Evolutionary conservation across 2,888 invertebrate genomes (phyloP).

Genomic region (Orthosia incerta): DNA sequence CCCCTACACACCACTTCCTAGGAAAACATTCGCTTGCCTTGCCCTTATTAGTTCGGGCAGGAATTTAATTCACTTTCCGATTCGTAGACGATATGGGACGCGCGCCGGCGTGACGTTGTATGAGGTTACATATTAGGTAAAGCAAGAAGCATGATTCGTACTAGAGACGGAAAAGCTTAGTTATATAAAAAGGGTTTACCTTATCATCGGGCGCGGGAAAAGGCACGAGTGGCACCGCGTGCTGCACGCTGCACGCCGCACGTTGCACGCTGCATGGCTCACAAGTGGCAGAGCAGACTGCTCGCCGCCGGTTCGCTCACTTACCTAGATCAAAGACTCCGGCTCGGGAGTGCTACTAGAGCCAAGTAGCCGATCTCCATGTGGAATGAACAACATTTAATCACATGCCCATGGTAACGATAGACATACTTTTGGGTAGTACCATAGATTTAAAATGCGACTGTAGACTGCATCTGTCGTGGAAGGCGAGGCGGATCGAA

Average conservation of each 20-base stretch:
- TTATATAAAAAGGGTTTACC: conserved; percentile 62
- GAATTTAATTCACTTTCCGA: conserved; percentile 72
- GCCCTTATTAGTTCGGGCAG: conserved; percentile 74
- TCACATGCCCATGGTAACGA: conserved; percentile 43
- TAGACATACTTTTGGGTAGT: conserved; percentile 10
- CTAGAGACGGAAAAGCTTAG: conserved; percentile 28
- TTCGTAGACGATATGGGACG: conserved; percentile 1
- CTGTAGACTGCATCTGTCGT: conserved; percentile 33
- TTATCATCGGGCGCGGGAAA: conserved; percentile 20
- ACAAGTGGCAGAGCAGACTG: conserved; percentile 51
- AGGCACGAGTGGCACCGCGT: conserved; percentile 15
- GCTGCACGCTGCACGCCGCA: conserved; percentile 29
- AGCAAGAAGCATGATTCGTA: conserved; percentile 31
- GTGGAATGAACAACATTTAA: conserved; percentile 41
- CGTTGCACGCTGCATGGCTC: conserved; percentile 43
- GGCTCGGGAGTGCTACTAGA: conserved; percentile 62
- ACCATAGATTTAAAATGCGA: conserved; percentile 4
- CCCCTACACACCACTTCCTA: conserved; percentile 69
- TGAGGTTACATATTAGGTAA: conserved; percentile 21
- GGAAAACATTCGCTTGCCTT: conserved; percentile 78
- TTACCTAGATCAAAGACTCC: conserved; percentile 64
- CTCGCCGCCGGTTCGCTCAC: conserved; percentile 52
- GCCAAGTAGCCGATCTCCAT: conserved; percentile 62
- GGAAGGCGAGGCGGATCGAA: conserved; percentile 27
- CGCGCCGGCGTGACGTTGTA: background rate